These are phyloP conservation scores for Drosophila cyrtoloma DNA, from an alignment of 2,888 invertebrate genomes.

Conservation along the genomic window DNA sequence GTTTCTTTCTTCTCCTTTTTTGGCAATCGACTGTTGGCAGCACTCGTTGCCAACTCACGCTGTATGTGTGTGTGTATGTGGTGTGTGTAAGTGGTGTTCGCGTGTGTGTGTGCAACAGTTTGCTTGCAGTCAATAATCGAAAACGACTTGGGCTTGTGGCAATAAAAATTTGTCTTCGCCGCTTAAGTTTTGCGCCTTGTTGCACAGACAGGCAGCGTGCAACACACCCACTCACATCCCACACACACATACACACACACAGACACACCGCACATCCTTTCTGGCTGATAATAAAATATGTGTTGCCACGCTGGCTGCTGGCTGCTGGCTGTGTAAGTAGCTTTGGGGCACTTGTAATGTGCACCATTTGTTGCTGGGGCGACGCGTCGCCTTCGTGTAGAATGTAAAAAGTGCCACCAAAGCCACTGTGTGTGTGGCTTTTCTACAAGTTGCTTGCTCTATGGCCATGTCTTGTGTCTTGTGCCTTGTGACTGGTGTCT, in stretches of 20 bases:
- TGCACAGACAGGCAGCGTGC: conserved; percentile 59
- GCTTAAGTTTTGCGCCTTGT: conserved; percentile 75
- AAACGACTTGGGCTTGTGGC: conserved; percentile 71
- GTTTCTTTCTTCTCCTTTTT: background rate
- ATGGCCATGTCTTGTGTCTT: conserved; percentile 27
- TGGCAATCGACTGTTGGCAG: background rate
- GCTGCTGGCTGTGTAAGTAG: conserved; percentile 55
- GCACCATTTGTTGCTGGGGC: conserved; percentile 60
- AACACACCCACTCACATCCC: background rate
- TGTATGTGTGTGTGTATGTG: conserved; percentile 1
- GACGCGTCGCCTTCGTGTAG: conserved; percentile 10
- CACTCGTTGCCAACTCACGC: background rate
- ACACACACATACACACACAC: conserved; percentile 4
- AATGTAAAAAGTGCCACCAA: conserved; percentile 59
- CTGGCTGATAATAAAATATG: conserved; percentile 64
- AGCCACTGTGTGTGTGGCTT: conserved; percentile 53
- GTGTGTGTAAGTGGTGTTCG: conserved; percentile 10
- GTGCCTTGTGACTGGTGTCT: background rate
- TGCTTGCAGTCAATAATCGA: conserved; percentile 74
- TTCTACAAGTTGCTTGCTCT: conserved; percentile 42
- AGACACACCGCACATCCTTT: conserved; percentile 15
- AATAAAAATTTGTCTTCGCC: conserved; percentile 76
- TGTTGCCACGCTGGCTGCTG: conserved; percentile 53
- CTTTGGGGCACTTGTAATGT: conserved; percentile 66
- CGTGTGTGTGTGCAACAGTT: conserved; percentile 60